Percentiles rank a stretch among this genome's conserved stretches.
Evolutionary conservation across 2,888 invertebrate genomes (phyloP).

Genomic region (Gortyna flavago): DNA sequence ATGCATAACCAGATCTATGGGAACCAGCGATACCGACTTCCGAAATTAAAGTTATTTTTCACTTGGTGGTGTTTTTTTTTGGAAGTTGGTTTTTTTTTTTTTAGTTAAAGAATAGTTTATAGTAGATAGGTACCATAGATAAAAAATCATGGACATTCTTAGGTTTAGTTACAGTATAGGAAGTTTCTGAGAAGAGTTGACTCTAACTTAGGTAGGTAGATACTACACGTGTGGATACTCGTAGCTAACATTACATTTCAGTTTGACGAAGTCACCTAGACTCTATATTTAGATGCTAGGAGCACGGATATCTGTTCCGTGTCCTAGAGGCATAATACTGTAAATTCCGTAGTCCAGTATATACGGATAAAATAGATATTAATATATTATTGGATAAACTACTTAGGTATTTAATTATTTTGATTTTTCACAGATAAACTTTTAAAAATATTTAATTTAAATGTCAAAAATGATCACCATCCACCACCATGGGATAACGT

Average conservation of each 20-base stretch:
- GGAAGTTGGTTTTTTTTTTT: no score
- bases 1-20: no score
- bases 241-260: neutral
- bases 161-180: neutral
- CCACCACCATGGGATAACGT: neutral
- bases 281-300: neutral
- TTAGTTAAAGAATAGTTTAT: neutral
- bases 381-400: neutral
- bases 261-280: neutral
- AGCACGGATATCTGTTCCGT: neutral
- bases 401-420: no score
- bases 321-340: neutral
- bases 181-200: neutral
- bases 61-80: no score
- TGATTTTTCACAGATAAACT: neutral
- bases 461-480: neutral
- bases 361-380: neutral
- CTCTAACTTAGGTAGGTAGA: neutral
- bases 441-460: neutral
- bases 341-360: neutral
- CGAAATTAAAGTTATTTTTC: no score
- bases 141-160: neutral
- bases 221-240: neutral
- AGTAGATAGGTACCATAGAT: neutral
- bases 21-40: no score